Base-by-base conservation (phyloP, 2,888 invertebrate genomes). In the Pyralis farinalis region DNA sequence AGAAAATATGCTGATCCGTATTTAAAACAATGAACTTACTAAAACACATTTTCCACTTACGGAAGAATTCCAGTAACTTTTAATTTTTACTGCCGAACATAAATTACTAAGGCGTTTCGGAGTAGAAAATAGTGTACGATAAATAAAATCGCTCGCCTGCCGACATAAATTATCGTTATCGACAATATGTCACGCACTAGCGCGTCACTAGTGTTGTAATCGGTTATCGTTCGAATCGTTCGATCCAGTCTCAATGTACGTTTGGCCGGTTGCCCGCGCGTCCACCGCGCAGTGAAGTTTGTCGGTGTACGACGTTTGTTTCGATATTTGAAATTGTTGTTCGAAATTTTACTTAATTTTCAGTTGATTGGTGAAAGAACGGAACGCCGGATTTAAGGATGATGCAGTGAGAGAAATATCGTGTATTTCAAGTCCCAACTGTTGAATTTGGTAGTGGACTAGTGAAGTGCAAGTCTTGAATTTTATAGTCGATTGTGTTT, bases 171-270 rank as follows among this genome's bases (percentile, higher is more conserved):
- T 54, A 66, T 54, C 55, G 58, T 59, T 54, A 66, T 72, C 74
- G 68, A 65, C 65, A 62, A 47, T 33, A 42, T 39, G 40, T 44
- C 42, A 48, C 49, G 40, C 55, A 51, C 48, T 46, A 37, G 53
- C 53, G 48, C 78, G 62, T 69, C 76, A 73, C 78, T 73, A 64
- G 43, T 47, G 43, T 49, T 55, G 71, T 75, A 79, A 77, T 81
- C 66, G 68, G 67, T 75, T 78, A 78, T 77, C 75, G 73, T 64
- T 53, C 56, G 59, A 58, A 78, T 77, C 75, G 73, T 64, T 53
- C 56, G 59, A 58, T 59, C 63, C 71, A 63, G 68, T 66, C 49
- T 55, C 51, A 46, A 47, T 47, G 46, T 42, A 47, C 47, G 51
- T 41, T 46, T 53, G 56, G 51, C 51, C 39, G 49, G 48, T 34